A percentile compares a stretch with the other conserved stretches of the same genome.
Conservation (phyloP, 2,888 invertebrate genomes). For the Callosobruchus maculatus region DNA sequence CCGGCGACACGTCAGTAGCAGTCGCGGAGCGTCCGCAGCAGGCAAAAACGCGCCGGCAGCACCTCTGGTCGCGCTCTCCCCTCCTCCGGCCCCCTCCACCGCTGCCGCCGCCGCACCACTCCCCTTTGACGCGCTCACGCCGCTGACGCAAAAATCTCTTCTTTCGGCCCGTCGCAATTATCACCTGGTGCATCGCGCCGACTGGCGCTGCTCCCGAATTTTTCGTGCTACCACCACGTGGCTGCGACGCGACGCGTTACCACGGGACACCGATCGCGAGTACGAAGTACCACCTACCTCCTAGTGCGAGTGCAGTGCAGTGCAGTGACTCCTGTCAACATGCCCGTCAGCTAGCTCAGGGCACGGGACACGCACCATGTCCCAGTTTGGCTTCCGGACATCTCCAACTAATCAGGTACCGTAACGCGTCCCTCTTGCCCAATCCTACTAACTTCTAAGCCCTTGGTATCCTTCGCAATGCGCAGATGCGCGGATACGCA, state of each 20-base stretch:
- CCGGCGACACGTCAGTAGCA: conserved; percentile 50
- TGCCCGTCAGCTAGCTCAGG: background rate
- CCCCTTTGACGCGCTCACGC: conserved; percentile 30
- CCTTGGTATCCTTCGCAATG: background rate
- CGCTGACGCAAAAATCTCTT: conserved; percentile 51
- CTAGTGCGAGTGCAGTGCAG: conserved; percentile 1
- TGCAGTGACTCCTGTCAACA: background rate
- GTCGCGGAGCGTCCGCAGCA: conserved; percentile 46
- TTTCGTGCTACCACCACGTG: conserved; percentile 31
- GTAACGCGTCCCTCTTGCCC: background rate
- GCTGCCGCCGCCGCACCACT: conserved; percentile 55
- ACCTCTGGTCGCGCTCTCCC: conserved; percentile 51
- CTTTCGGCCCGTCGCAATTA: conserved; percentile 53
- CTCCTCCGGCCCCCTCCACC: conserved; percentile 50
- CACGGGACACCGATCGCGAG: background rate
- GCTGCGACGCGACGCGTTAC: conserved; percentile 2
- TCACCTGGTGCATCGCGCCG: conserved; percentile 45
- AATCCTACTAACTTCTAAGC: background rate
- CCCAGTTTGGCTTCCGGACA: conserved; percentile 65
- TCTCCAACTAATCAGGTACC: conserved; percentile 60
- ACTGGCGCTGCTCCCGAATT: conserved; percentile 28
- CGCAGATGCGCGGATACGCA: background rate
- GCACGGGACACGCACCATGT: conserved; percentile 57
- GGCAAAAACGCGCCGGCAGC: background rate
- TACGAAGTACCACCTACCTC: too few species aligned